A percentile compares a stretch with the other conserved stretches of the same genome.
Conservation (phyloP, 2,797 vertebrate genomes). For the Aplochiton taeniatus region DNA sequence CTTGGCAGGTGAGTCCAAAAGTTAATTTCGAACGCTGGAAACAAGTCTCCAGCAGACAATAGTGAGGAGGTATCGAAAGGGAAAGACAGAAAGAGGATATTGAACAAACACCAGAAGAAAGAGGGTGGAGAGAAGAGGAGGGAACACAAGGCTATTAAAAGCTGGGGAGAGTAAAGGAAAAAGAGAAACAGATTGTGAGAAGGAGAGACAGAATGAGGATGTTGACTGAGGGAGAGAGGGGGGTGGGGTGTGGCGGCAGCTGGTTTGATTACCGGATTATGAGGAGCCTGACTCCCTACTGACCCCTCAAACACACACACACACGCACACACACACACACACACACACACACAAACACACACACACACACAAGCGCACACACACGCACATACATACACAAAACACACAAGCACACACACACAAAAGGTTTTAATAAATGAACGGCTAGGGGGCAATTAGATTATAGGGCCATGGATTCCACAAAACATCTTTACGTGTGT, state of each 20-base stretch:
- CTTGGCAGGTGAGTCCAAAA: too few species aligned
- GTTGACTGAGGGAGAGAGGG: conserved; percentile 42
- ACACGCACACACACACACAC: conserved; percentile 25
- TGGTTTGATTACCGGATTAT: conserved; percentile 82
- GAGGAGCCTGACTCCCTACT: conserved; percentile 70
- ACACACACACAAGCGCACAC: conserved; percentile 22
- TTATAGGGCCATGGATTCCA: conserved; percentile 22
- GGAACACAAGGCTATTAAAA: not conserved
- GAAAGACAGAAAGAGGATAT: too few species aligned
- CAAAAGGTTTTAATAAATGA: conserved; percentile 41
- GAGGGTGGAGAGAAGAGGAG: not conserved
- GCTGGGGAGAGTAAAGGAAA: not conserved
- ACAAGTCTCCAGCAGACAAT: too few species aligned
- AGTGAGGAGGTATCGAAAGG: too few species aligned
- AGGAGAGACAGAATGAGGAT: not conserved
- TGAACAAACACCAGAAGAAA: not conserved
- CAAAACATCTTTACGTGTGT: too few species aligned
- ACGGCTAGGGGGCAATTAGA: conserved; percentile 38
- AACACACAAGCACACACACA: conserved; percentile 35
- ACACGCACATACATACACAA: conserved; percentile 11
- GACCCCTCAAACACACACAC: conserved; percentile 58
- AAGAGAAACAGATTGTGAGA: not conserved
- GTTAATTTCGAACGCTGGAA: too few species aligned
- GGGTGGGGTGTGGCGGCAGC: conserved; percentile 72
- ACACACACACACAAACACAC: conserved; percentile 35